phyloP scores from a whole-genome alignment of 2,113 vertebrate species.

The Pteruthius melanotis region DNA sequence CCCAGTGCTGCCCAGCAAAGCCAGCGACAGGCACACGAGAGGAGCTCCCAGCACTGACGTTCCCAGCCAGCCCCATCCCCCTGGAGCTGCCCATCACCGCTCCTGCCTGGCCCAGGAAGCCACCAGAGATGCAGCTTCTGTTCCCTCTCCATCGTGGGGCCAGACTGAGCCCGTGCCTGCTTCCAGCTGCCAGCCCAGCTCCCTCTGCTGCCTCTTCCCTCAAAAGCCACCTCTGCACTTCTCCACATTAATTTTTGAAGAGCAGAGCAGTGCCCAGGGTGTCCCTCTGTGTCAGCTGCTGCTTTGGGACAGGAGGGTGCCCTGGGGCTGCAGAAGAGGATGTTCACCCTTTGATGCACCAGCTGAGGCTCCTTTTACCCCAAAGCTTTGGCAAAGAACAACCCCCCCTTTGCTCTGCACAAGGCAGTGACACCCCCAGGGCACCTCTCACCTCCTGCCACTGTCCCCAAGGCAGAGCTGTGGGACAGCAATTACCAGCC shows the following conservation, averaged over 20 bases:
- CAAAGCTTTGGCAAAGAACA: rapidly evolving
- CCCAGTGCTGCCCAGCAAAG: background rate
- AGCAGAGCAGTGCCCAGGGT: background rate
- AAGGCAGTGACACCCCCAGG: background rate
- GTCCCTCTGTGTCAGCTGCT: background rate
- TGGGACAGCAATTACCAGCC: background rate
- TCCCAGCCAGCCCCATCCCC: background rate
- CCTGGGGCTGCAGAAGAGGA: background rate
- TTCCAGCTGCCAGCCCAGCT: too few relatives aligned
- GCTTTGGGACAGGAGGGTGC: background rate
- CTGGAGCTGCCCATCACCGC: background rate
- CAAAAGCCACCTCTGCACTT: background rate
- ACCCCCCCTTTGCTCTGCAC: background rate
- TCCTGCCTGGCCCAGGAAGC: background rate
- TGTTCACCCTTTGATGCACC: background rate
- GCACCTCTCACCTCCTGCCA: background rate
- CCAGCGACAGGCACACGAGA: background rate
- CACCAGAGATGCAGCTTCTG: background rate
- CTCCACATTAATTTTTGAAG: background rate
- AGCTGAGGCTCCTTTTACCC: background rate
- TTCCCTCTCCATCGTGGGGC: rapidly evolving
- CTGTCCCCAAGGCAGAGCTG: background rate
- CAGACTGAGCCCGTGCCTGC: background rate
- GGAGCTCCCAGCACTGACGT: background rate
- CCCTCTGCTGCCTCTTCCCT: background rate